Conservation (phyloP, 2,888 invertebrate species). For the Stenurella melanura region DNA sequence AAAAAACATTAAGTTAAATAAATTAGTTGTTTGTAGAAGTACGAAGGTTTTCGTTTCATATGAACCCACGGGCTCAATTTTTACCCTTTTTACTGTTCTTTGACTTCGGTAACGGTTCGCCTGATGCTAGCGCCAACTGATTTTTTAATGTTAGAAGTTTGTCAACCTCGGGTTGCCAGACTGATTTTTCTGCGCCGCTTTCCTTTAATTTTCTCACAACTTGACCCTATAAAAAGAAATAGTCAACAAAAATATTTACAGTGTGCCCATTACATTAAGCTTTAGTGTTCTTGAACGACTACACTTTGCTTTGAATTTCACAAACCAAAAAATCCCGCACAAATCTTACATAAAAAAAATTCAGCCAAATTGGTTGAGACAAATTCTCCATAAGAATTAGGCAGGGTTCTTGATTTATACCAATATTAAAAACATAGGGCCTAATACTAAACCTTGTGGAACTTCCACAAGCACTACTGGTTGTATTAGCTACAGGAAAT, state of each 20-base stretch:
- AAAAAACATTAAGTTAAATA: neutral
- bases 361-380: too few relatives aligned
- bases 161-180: constrained; percentile 86
- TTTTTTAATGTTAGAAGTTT: constrained; percentile 85
- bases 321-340: too few relatives aligned
- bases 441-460: neutral
- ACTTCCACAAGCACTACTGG: neutral
- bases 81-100: constrained; percentile 68
- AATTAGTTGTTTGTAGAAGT: neutral
- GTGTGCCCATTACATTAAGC: neutral
- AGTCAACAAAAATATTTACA: constrained; percentile 14
- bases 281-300: too few relatives aligned
- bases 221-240: constrained; percentile 77
- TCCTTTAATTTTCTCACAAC: constrained; percentile 86
- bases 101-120: constrained; percentile 58
- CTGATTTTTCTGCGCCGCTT: constrained; percentile 83
- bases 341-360: too few relatives aligned
- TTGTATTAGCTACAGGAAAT: too few relatives aligned
- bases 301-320: too few relatives aligned
- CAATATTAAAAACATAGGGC: neutral
- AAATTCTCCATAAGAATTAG: too few relatives aligned
- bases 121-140: constrained; percentile 75
- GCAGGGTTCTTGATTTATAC: too few relatives aligned
- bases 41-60: neutral
- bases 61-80: neutral